Percentiles rank a stretch among this genome's conserved stretches.
Conservation (phyloP, 2,113 vertebrate species). For the Orycteropus afer region DNA sequence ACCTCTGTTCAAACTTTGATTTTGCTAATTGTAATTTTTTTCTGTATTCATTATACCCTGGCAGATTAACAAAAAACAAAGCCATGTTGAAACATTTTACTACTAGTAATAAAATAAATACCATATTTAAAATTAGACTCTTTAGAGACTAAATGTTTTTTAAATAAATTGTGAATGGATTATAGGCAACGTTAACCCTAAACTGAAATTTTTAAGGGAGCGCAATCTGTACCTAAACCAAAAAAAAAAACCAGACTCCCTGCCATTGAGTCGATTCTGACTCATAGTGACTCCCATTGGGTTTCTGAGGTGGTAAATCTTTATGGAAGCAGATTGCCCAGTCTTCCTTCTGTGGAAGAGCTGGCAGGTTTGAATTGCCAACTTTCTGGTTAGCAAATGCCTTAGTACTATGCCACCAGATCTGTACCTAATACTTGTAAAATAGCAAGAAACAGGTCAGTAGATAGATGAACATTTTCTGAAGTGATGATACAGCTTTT, state of each 20-base stretch:
- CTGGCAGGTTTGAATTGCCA: too few species aligned
- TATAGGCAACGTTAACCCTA: slow-evolving; percentile 8
- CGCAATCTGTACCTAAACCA: not conserved
- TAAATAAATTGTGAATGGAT: not conserved
- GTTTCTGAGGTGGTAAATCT: too few species aligned
- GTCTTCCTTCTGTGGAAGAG: too few species aligned
- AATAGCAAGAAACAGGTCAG: not conserved
- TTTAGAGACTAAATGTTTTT: slow-evolving; percentile 33
- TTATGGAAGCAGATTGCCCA: too few species aligned
- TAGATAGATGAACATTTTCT: slow-evolving; percentile 9
- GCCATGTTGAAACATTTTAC: not conserved
- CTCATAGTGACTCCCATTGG: too few species aligned
- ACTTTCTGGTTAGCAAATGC: too few species aligned
- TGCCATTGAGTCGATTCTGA: too few species aligned
- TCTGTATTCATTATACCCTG: not conserved
- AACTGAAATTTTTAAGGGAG: slow-evolving; percentile 13
- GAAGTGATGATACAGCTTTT: slow-evolving; percentile 20
- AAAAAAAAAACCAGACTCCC: too few species aligned
- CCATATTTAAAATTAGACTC: not conserved
- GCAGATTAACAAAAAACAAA: not conserved
- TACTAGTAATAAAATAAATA: slow-evolving; percentile 28
- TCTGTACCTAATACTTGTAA: slow-evolving; percentile 6
- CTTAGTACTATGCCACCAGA: too few species aligned
- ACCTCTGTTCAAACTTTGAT: not conserved
- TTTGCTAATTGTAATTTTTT: not conserved